Base-by-base conservation (phyloP, 2,797 vertebrate species). In the Clarias fuscus region DNA sequence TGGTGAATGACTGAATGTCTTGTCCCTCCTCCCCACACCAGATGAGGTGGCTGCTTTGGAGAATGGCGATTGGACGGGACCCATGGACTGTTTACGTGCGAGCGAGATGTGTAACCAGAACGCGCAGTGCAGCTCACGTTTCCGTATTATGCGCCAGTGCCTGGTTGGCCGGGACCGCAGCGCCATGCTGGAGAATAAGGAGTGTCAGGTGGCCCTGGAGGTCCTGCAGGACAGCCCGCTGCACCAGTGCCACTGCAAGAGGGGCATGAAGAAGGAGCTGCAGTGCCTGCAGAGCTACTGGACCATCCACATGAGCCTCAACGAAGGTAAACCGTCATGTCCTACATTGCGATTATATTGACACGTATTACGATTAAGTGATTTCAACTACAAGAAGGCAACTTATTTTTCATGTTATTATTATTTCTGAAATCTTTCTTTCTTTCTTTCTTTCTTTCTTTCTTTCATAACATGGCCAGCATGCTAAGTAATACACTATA, bases 231-330 rank as follows among this genome's bases (percentile, higher is more conserved):
- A 96, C 90, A 98, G 97, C 4, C 94, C 97, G 0, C 95, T 99
- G 13, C 96, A 98, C 0, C 93, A 96, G 93, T 99, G 98, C 89
- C 98, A 95, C 90, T 99, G 98, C 94, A 97, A 96, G 92, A 93
- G 97, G 2, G 96, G 96, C 90, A 99, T 99, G 98, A 98, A 96
- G 94, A 98, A 95, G 89, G 98, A 99, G 93, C 95, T 98, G 78
- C 96, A 96, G 95, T 99, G 98, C 91, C 94, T 99, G 85, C 97
- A 98, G 95, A 97, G 96, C 92, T 99, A 98, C 94, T 99, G 98
- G 98, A 97, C 97, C 91, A 98, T 98, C 85, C 97, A 98, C 92
- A 94, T 97, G 90, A 97, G 98, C 80, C 94, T 97, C 89, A 95
- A 95, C 0, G 97, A 97, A 89, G 97, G 97, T 98, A 93, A 85